Base-by-base conservation (phyloP, 2,113 vertebrate species). In the Butastur rufipennis region DNA sequence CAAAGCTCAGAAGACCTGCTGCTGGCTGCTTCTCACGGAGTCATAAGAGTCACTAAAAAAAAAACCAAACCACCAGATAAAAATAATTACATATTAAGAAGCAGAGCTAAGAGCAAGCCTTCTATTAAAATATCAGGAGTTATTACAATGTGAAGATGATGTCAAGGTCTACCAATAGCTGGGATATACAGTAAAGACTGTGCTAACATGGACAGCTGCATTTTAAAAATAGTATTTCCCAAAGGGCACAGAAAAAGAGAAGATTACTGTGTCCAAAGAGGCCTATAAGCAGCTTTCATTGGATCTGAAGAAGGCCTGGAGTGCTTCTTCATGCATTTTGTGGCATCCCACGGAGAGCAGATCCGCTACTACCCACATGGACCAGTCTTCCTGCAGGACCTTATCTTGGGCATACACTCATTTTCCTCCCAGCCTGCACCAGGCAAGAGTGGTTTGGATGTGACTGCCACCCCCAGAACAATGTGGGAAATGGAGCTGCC, bases 401-500 rank as follows among this genome's bases (percentile, higher is more conserved):
- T 1, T 10, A 29, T 23, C 73, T 48, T 40, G 59, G 45, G 52
- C 14, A 21, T 11, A 29, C 6, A 1, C 5, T 21, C 13, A 10
- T 48, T 42, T 15, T 73, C 21, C 45, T 84, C 34, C 20, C 34
- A 47, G 38, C 20, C 65, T 63, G 36, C 36, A 43, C 9, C 36
- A 62, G 13, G 11, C 13, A 43, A 36, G 42, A 50, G 36, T 12
- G 16, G 9, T 36, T 36, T 45, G 77, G 61, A 53, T 9, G 27
- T 48, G 23, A 74, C 10, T 8, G 4, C 7, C 23, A 70, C 7
- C 8, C 20, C 7, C 6, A 63, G 40, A 81, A 55, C 53, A 62
- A 38, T 0, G 0, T 9, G 31, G 45, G 13, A 48, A 81, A 59
- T 1, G 7, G 19, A 81, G 38, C 45, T 74, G 38, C n/a, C 43